phyloP scores from a whole-genome alignment of 2,797 vertebrate genomes.

The Gymnothorax javanicus region DNA sequence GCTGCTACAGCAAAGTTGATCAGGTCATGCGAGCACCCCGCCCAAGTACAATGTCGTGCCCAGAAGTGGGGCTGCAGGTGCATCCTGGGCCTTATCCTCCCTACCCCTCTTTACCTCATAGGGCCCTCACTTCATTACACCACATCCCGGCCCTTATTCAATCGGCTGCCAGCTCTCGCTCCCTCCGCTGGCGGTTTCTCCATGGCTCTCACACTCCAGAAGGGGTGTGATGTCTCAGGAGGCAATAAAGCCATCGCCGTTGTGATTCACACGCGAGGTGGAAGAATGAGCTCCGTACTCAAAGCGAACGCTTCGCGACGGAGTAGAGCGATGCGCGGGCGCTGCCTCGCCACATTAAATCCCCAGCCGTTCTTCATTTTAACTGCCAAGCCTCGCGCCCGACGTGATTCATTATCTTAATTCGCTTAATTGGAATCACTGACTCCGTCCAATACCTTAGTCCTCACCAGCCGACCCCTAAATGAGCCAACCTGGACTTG shows the following conservation, averaged over 20 bases:
- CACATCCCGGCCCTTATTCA: neutral
- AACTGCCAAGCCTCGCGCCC: neutral
- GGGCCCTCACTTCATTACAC: neutral
- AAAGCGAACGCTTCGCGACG: neutral
- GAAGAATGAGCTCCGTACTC: neutral
- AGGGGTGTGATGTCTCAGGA: neutral
- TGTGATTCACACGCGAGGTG: neutral
- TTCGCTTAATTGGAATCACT: neutral
- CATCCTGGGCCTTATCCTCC: no score
- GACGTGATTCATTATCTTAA: neutral
- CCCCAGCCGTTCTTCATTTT: neutral
- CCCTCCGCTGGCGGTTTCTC: neutral
- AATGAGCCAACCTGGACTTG: neutral
- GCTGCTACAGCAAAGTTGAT: neutral
- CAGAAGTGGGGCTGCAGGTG: neutral
- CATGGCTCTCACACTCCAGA: neutral
- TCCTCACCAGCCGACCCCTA: neutral
- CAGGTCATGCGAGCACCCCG: no score
- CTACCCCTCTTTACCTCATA: neutral
- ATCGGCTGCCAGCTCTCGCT: neutral
- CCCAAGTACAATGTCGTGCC: neutral
- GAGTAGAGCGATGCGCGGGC: neutral
- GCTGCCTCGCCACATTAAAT: neutral
- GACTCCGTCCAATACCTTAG: neutral
- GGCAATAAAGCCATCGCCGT: neutral